phyloP scores from a whole-genome alignment of 2,113 vertebrate species.

The Geococcyx californianus region DNA sequence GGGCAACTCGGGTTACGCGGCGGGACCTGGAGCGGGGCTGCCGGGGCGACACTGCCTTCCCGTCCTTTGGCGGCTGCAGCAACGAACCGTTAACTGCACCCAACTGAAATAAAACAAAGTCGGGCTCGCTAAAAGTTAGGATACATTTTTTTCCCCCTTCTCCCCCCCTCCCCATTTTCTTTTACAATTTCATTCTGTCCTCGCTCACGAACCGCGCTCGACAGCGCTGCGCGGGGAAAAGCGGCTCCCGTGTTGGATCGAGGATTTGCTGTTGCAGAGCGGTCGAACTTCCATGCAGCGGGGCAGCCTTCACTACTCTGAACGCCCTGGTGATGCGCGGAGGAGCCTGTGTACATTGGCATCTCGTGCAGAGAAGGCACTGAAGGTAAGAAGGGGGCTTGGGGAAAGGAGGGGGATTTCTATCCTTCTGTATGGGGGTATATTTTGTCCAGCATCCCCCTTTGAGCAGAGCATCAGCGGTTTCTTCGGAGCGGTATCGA shows the following conservation, averaged over 20 bases:
- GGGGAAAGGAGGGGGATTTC: neutral
- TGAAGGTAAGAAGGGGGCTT: constrained; percentile 63
- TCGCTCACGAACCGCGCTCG: neutral
- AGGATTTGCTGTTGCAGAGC: constrained; percentile 59
- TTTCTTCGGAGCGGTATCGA: neutral
- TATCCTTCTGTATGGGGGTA: rapidly evolving
- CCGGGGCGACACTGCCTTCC: neutral
- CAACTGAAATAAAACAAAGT: constrained; percentile 53
- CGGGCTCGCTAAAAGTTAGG: constrained; percentile 58
- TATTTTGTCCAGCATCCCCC: neutral
- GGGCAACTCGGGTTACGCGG: constrained; percentile 31
- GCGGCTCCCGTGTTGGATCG: constrained; percentile 13
- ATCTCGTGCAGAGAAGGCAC: constrained; percentile 12
- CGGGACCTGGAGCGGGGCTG: neutral
- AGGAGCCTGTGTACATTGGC: constrained; percentile 8
- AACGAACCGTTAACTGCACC: neutral
- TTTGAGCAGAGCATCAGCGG: neutral
- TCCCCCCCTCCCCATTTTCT: neutral
- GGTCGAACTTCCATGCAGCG: constrained; percentile 37
- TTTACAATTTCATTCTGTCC: neutral
- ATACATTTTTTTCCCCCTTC: neutral
- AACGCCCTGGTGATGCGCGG: constrained; percentile 40
- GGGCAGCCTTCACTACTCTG: constrained; percentile 8
- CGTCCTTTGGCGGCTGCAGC: neutral
- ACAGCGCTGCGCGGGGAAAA: constrained; percentile 36